phyloP scores from a whole-genome alignment of 2,888 invertebrate genomes.

The Heliconius cydno region DNA sequence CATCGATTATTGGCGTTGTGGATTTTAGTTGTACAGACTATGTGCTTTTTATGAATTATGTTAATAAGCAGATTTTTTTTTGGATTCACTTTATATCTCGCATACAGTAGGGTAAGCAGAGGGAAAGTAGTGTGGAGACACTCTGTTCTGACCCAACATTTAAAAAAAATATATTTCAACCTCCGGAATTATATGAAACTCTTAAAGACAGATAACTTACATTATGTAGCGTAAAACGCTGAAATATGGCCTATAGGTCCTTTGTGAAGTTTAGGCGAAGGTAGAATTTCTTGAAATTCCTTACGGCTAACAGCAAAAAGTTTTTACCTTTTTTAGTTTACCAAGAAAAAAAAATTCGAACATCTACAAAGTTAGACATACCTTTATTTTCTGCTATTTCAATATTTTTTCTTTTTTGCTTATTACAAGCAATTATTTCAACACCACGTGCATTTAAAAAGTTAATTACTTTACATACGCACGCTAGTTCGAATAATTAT shows the following conservation, averaged over 20 bases:
- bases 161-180: no score
- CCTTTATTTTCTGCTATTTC: not conserved
- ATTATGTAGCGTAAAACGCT: no score
- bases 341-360: not conserved
- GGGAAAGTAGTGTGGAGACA: no score
- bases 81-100: no score
- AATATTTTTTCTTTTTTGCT: not conserved
- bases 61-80: no score
- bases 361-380: not conserved
- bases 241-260: no score
- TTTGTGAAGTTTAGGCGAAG: not conserved
- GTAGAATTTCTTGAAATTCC: not conserved
- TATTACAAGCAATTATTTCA: not conserved
- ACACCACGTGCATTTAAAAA: not conserved
- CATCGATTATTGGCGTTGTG: not conserved
- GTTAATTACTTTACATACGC: constrained; percentile 10
- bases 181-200: no score
- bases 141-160: no score
- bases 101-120: no score
- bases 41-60: no score
- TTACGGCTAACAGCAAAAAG: not conserved
- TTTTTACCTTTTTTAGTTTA: not conserved
- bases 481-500: constrained; percentile 47
- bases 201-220: no score
- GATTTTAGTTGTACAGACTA: not conserved